Base-by-base conservation (phyloP, 1,140 invertebrate species). In the Carcinoscorpius rotundicauda region DNA sequence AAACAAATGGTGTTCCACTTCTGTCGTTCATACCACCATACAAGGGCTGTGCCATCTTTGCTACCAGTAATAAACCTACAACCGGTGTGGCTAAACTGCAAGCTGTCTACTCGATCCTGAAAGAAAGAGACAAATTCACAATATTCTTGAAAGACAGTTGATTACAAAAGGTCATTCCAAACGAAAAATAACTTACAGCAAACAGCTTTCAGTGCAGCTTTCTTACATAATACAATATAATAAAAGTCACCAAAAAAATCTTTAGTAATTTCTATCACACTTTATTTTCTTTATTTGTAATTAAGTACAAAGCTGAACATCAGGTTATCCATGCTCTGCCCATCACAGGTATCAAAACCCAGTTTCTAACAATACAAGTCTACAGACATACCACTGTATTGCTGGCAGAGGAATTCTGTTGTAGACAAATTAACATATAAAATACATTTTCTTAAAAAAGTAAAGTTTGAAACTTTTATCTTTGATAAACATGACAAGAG, bases 41-140 rank as follows among this genome's bases (percentile, higher is more conserved):
- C 85, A 70, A 90, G 85, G 0, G 94, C 95, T 4, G 87, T 92
- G 6, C 97, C 97, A 81, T 99, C 97, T 78, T 95, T 96, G 70
- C 91, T 93, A 9, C 97, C 97, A 56, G 92, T 97, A 58, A 97
- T 85, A 79, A 99, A 97, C 51, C 73, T 82, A 78, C 67, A 91
- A 0, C 88, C 87, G 51, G 78, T 78, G 76, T 97, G 89, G 60
- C 92, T 88, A 89, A 97, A 99, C 69, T 93, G 88, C 66, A 99
- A 88, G 63, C 90, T 95, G 78, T 99, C 97, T 3, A 99, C 95
- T 48, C 90, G 85, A 77, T 98, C 95, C 79, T 81, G 62, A 62
- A 68, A 63, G 8, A 60, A 66, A 57, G 52, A 4, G 6, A n/a
- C 60, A 64, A 6, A 49, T 55, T n/a, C n/a, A n/a, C 0, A 55